Conservation (phyloP, 1,140 invertebrate species). For the Galleria mellonella region DNA sequence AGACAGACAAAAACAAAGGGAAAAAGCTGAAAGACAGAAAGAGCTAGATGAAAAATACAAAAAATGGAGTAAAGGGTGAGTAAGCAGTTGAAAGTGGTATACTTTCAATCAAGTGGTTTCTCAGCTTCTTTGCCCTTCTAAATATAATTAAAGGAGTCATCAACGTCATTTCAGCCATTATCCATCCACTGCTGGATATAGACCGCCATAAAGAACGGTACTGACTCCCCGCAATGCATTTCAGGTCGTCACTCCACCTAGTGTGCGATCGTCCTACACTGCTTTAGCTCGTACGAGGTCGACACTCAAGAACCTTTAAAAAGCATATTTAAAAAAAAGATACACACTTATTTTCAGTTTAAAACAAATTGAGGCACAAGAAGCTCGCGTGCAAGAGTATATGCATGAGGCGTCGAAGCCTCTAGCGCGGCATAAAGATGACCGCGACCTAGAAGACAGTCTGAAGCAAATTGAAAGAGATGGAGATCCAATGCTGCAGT, state of each 20-base stretch:
- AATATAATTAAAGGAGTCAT: too few relatives aligned
- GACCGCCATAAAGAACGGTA: too few relatives aligned
- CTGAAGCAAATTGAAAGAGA: constrained; percentile 85
- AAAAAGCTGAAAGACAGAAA: constrained; percentile 81
- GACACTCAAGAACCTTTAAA: too few relatives aligned
- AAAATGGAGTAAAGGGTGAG: constrained; percentile 91
- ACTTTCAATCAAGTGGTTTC: too few relatives aligned
- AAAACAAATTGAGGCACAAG: constrained; percentile 86
- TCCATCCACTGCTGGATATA: too few relatives aligned
- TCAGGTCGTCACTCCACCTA: too few relatives aligned
- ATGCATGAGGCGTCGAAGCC: constrained; percentile 93
- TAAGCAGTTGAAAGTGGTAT: constrained; percentile 9
- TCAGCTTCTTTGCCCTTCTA: not conserved
- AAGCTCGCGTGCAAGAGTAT: constrained; percentile 80
- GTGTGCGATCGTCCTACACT: too few relatives aligned
- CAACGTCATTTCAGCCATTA: too few relatives aligned
- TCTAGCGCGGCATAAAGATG: constrained; percentile 90
- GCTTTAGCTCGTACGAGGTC: too few relatives aligned
- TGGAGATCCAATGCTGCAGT: constrained; percentile 95
- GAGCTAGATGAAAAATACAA: constrained; percentile 86
- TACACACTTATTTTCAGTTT: constrained; percentile 74
- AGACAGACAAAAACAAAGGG: constrained; percentile 75
- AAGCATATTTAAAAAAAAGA: too few relatives aligned
- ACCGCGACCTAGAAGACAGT: constrained; percentile 88
- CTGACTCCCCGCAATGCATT: too few relatives aligned